These are phyloP conservation scores for Falco columbarius DNA, from an alignment of 2,797 vertebrate genomes.

Conservation along the genomic window DNA sequence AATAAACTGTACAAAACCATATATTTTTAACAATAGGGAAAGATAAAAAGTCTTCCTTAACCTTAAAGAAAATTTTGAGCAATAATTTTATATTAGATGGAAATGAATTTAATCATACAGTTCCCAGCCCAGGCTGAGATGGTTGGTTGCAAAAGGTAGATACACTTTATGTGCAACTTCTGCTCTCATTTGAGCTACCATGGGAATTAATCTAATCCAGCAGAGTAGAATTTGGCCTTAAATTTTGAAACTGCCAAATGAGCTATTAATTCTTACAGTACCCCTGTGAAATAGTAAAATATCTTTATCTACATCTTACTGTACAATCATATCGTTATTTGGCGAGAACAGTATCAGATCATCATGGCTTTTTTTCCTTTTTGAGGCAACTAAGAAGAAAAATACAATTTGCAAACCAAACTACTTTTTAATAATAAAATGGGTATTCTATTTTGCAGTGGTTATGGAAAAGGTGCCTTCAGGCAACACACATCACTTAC, in stretches of 20 bases:
- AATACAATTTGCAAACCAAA: background rate
- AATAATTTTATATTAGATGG: conserved; percentile 53
- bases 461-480: conserved; percentile 43
- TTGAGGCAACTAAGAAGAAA: background rate
- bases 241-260: background rate
- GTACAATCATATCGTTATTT: background rate
- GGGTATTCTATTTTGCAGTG: background rate
- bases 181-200: background rate
- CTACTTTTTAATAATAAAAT: conserved; percentile 5
- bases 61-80: conserved; percentile 30
- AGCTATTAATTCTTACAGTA: background rate
- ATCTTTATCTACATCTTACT: background rate
- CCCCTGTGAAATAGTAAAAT: background rate
- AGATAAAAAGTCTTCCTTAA: conserved; percentile 36
- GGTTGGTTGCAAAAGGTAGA: background rate
- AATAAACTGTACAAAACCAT: conserved; percentile 1
- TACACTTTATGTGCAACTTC: background rate
- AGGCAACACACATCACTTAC: background rate
- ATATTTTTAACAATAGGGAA: conserved; percentile 2
- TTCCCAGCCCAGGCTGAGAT: background rate
- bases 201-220: background rate
- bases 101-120: background rate
- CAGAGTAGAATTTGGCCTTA: conserved; percentile 22
- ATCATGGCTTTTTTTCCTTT: background rate
- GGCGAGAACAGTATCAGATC: background rate